A percentile compares a stretch with the other conserved stretches of the same genome.
Conservation (phyloP, 2,113 vertebrate genomes). For the Apodemus sylvaticus region DNA sequence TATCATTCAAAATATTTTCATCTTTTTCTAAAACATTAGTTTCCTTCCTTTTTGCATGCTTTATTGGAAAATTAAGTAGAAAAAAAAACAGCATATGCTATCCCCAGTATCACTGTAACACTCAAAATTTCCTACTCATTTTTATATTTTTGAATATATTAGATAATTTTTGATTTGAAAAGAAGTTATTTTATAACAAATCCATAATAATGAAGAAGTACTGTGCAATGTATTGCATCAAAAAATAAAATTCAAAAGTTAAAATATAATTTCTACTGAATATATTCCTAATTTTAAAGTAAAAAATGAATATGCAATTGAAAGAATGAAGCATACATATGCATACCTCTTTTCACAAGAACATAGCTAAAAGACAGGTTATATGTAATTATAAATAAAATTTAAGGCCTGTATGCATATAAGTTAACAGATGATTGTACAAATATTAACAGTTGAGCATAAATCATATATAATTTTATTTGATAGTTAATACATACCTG, state of each 20-base stretch:
- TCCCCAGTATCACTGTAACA: not conserved
- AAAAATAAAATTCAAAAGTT: not conserved
- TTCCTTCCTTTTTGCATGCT: too few relatives aligned
- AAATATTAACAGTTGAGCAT: not conserved
- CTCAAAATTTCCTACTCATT: not conserved
- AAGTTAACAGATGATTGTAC: not conserved
- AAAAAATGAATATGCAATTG: not conserved
- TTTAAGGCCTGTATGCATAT: not conserved
- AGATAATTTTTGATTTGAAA: not conserved
- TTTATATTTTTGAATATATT: not conserved
- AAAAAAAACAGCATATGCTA: too few relatives aligned
- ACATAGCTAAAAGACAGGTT: not conserved
- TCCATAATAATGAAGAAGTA: not conserved
- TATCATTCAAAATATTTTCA: too few relatives aligned
- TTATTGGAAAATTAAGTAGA: too few relatives aligned
- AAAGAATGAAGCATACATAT: not conserved
- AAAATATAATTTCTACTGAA: not conserved
- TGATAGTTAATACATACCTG: not conserved
- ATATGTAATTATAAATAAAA: not conserved
- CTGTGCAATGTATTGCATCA: not conserved
- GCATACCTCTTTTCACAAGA: not conserved
- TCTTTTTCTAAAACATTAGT: too few relatives aligned
- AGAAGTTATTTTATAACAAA: not conserved
- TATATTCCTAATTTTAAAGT: not conserved
- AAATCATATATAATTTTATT: not conserved